These are phyloP conservation scores for Scleropages formosus DNA, from an alignment of 2,797 vertebrate genomes.

Conservation along the genomic window DNA sequence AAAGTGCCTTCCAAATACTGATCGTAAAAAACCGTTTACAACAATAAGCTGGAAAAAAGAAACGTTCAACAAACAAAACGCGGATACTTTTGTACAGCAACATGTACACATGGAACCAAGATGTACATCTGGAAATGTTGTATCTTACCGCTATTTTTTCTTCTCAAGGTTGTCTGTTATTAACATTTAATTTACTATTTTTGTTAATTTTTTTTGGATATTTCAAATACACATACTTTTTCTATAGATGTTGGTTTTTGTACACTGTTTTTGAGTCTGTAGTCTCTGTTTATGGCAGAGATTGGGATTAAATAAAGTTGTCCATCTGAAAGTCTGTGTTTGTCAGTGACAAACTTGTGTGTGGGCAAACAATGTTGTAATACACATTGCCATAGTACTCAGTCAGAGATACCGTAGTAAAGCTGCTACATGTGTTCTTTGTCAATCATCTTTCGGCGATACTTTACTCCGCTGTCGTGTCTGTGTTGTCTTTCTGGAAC, in stretches of 20 bases:
- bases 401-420: too few species aligned
- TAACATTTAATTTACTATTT: conserved; percentile 64
- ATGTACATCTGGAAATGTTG: conserved; percentile 68
- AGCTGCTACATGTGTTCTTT: too few species aligned
- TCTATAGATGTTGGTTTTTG: conserved; percentile 82
- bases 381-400: background rate
- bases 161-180: conserved; percentile 61
- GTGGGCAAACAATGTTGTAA: background rate
- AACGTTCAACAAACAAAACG: conserved; percentile 61
- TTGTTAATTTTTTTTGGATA: conserved; percentile 72
- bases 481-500: too few species aligned
- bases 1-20: conserved; percentile 82
- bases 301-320: conserved; percentile 70
- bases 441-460: too few species aligned
- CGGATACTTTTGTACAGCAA: conserved; percentile 73
- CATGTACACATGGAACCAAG: conserved; percentile 58
- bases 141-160: conserved; percentile 69
- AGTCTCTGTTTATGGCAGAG: conserved; percentile 72
- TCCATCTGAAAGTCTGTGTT: conserved; percentile 54
- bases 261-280: conserved; percentile 74
- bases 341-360: background rate
- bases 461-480: too few species aligned
- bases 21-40: conserved; percentile 71
- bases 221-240: conserved; percentile 79
- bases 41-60: conserved; percentile 33